These are phyloP conservation scores for Arenicola marina DNA, from an alignment of 2,888 invertebrate genomes.

Conservation along the genomic window DNA sequence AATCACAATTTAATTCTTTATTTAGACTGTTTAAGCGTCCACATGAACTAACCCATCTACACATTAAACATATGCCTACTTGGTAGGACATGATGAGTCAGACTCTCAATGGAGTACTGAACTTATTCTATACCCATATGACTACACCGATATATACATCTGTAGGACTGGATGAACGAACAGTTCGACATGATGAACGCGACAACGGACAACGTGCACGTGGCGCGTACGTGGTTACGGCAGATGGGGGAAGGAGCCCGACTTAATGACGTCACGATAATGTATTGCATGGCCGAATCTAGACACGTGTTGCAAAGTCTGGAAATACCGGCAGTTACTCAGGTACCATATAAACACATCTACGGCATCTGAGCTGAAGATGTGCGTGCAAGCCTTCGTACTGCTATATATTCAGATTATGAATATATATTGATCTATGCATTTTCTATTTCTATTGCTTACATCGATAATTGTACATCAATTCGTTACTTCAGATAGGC, in stretches of 20 bases:
- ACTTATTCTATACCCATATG: not conserved
- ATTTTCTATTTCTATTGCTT: too few species aligned
- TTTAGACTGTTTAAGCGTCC: too few species aligned
- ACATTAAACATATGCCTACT: too few species aligned
- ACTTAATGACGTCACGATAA: constrained; percentile 33
- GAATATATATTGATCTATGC: too few species aligned
- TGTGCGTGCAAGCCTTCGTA: too few species aligned
- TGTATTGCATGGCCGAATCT: constrained; percentile 40
- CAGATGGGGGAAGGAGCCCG: constrained; percentile 38
- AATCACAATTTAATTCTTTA: too few species aligned
- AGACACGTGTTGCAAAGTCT: constrained; percentile 35
- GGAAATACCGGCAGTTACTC: constrained; percentile 36
- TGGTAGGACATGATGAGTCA: too few species aligned
- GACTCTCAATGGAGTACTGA: not conserved
- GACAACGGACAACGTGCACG: constrained; percentile 24
- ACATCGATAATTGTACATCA: too few species aligned
- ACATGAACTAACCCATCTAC: too few species aligned
- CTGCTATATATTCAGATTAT: too few species aligned
- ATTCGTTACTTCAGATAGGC: too few species aligned
- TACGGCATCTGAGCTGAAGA: too few species aligned
- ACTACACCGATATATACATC: not conserved
- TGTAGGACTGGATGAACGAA: constrained; percentile 39
- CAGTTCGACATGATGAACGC: constrained; percentile 32
- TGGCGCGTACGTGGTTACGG: constrained; percentile 35
- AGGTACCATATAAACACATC: constrained; percentile 16